Base-by-base conservation (phyloP, 2,797 vertebrate species). In the Acipenser oxyrinchus region DNA sequence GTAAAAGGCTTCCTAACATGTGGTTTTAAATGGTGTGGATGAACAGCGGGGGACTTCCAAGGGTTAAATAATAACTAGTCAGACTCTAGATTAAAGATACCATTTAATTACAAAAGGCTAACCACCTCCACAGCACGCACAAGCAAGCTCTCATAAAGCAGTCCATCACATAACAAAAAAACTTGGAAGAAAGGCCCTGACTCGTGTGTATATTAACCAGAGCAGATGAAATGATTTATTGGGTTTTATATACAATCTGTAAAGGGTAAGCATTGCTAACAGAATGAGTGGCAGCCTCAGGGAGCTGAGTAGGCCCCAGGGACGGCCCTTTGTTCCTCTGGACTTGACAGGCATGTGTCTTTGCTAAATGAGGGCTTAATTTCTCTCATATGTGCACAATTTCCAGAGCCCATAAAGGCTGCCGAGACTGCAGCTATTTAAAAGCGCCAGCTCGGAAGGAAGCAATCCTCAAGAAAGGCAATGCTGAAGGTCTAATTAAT, bases 341-440 rank as follows among this genome's bases (percentile, higher is more conserved):
- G 88, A 90, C 91, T 91, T 95, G 93, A 96, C 93, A 94, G 90
- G 88, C 93, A 92, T 92, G 93, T 94, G 92, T 94, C 93, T 93
- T 91, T 92, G 90, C 87, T 94, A 93, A 94, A 91, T 88, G 87
- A 88, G 88, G 85, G 84, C 87, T 90, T 95, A 96, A 95, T 96
- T 91, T 89, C 82, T 94, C 89, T 93, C 94, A 95, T 92, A 93
- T 94, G 93, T 91, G 91, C 86, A 83, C 87, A 87, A 89, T 93
- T 94, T 93, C 88, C 84, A 82, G 73, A 88, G 88, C 84, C 87
- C 88, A 91, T 88, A 93, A 92, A 93, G 87, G 84, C 88, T 79
- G 85, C 83, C 82, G 79, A 83, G 81, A 88, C 87, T 76, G 76
- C 67, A 89, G 90, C 87, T 90, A 83, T 87, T 88, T 87, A 85